These are phyloP conservation scores for Hydropsyche tenuis DNA, from an alignment of 1,140 invertebrate genomes.

Conservation along the genomic window DNA sequence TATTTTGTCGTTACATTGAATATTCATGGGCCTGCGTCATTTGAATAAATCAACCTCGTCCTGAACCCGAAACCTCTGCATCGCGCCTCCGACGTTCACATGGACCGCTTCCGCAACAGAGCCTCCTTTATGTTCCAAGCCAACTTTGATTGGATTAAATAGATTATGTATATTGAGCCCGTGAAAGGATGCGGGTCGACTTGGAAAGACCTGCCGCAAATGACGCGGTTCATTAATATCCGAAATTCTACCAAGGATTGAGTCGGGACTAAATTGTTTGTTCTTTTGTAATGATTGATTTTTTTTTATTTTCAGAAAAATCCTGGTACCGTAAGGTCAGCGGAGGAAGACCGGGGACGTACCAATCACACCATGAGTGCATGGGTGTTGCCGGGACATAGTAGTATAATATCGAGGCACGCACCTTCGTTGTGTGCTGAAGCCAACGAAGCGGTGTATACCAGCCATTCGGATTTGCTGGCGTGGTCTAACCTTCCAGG, in stretches of 20 bases:
- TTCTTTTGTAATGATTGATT: background rate
- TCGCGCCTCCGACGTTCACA: conserved; percentile 2
- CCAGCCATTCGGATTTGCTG: conserved; percentile 78
- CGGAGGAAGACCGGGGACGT: conserved; percentile 87
- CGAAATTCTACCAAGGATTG: too few relatives aligned
- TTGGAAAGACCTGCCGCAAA: conserved; percentile 1
- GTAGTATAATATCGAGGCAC: conserved; percentile 76
- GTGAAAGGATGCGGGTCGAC: conserved; percentile 7
- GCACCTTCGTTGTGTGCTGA: conserved; percentile 77
- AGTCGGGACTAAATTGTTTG: too few relatives aligned
- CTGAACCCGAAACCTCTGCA: background rate
- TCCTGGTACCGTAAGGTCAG: conserved; percentile 79
- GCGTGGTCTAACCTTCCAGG: conserved; percentile 78
- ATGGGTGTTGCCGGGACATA: conserved; percentile 68
- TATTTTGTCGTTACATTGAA: conserved; percentile 51
- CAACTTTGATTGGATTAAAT: conserved; percentile 49
- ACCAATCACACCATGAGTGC: conserved; percentile 84
- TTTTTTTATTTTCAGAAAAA: conserved; percentile 71
- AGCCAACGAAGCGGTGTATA: conserved; percentile 78
- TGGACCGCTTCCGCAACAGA: conserved; percentile 21
- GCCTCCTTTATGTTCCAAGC: conserved; percentile 43
- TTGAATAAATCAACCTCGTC: conserved; percentile 48
- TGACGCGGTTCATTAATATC: background rate
- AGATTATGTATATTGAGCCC: conserved; percentile 32
- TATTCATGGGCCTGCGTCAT: conserved; percentile 46